Percentiles rank a stretch among this genome's conserved stretches.
Evolutionary conservation across 2,113 vertebrate genomes (phyloP).

Genomic region (Brachirus orientalis): DNA sequence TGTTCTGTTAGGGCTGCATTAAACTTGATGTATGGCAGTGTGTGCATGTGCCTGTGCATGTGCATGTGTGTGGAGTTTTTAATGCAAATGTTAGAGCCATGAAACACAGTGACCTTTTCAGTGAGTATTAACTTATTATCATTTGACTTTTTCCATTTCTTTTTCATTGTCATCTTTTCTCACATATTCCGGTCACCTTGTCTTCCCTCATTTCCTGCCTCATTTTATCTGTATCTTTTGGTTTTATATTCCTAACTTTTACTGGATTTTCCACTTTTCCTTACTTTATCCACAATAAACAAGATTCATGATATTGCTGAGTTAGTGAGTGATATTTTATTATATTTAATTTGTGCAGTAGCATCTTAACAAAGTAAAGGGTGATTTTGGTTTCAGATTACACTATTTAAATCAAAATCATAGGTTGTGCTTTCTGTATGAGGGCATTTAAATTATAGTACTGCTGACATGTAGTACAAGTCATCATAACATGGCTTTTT

Average conservation of each 20-base stretch:
- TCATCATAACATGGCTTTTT: not conserved
- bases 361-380: no score
- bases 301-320: no score
- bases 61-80: slow-evolving; percentile 4
- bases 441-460: no score
- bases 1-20: slow-evolving; percentile 64
- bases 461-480: no score
- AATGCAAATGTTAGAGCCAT: no score
- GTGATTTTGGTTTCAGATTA: no score
- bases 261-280: not conserved
- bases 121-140: not conserved
- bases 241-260: not conserved
- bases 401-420: no score
- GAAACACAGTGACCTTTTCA: not conserved
- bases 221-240: no score
- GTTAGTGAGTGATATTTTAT: no score
- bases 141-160: not conserved
- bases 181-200: not conserved
- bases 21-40: slow-evolving; percentile 59
- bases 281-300: no score
- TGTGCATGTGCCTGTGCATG: slow-evolving; percentile 2
- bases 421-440: no score
- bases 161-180: not conserved
- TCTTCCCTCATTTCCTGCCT: not conserved
- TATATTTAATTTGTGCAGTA: no score